Conservation (phyloP, 2,113 vertebrate species). For the Hiodon tergisus region DNA sequence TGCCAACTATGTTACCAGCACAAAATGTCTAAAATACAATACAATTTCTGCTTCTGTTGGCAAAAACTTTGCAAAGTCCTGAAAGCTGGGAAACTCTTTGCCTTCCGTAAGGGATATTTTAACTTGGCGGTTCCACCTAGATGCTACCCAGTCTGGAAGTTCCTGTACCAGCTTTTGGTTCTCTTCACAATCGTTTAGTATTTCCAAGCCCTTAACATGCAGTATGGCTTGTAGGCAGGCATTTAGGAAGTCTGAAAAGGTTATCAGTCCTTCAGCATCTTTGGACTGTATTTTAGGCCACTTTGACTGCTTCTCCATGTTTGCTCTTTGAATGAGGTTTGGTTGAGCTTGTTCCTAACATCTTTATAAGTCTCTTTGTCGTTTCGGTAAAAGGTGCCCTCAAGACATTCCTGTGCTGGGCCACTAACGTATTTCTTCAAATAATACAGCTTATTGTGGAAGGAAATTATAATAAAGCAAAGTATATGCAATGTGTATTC, state of each 20-base stretch:
- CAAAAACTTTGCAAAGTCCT: slow-evolving; percentile 10
- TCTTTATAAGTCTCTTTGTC: slow-evolving; percentile 23
- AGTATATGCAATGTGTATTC: too few species aligned
- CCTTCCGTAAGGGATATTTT: slow-evolving; percentile 7
- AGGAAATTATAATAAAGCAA: too few species aligned
- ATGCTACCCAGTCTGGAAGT: slow-evolving; percentile 20
- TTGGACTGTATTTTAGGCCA: slow-evolving; percentile 1
- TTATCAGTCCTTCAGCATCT: slow-evolving; percentile 10
- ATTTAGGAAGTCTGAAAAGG: slow-evolving; percentile 23
- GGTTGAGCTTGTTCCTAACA: slow-evolving; percentile 18
- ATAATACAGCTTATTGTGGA: slow-evolving; percentile 14
- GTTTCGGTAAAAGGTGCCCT: slow-evolving; percentile 7
- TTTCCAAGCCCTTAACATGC: slow-evolving; percentile 17
- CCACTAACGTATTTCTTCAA: slow-evolving; percentile 23
- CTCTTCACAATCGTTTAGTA: slow-evolving; percentile 20
- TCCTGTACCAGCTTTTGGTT: slow-evolving; percentile 18
- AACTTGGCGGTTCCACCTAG: slow-evolving; percentile 18
- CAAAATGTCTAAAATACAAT: too few species aligned
- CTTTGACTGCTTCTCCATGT: not conserved
- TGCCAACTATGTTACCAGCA: too few species aligned
- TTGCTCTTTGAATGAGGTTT: slow-evolving; percentile 2
- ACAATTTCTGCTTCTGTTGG: slow-evolving; percentile 8
- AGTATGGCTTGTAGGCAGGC: slow-evolving; percentile 19
- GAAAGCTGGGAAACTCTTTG: slow-evolving; percentile 19
- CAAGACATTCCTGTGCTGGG: slow-evolving; percentile 11